A percentile compares a stretch with the other conserved stretches of the same genome.
These are phyloP conservation scores for Oceanites oceanicus DNA, from an alignment of 2,113 vertebrate genomes.

Conservation along the genomic window DNA sequence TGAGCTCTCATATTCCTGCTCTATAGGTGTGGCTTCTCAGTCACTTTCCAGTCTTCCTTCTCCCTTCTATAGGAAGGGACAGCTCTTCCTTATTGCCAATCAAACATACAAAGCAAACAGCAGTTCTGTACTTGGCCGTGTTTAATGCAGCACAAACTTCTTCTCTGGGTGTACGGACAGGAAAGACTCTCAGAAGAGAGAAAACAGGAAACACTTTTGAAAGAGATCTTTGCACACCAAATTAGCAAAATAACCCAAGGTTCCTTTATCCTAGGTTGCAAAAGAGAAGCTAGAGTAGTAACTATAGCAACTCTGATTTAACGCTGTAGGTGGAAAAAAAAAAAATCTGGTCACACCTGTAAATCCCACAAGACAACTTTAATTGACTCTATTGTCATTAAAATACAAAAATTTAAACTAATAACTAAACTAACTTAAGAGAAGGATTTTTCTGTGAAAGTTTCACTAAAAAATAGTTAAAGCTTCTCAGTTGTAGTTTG, in stretches of 20 bases:
- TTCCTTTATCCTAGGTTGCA: not conserved
- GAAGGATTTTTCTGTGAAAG: not conserved
- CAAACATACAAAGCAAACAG: not conserved
- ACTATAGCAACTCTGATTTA: not conserved
- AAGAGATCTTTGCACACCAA: not conserved
- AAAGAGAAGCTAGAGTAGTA: not conserved
- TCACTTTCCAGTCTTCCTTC: not conserved
- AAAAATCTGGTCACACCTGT: not conserved
- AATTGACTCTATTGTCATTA: not conserved
- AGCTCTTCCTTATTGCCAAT: not conserved
- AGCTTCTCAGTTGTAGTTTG: not conserved
- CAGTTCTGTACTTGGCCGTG: not conserved
- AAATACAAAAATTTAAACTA: not conserved
- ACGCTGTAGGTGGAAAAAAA: not conserved
- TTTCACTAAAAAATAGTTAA: not conserved
- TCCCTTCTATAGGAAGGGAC: not conserved
- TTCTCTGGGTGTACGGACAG: not conserved
- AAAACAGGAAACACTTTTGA: not conserved
- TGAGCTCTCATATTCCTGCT: accelerated
- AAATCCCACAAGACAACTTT: not conserved
- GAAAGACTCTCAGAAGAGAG: not conserved
- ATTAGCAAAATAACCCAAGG: not conserved
- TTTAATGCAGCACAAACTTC: not conserved
- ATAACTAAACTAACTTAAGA: not conserved
- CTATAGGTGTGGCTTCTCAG: not conserved